Evolutionary conservation across 2,888 invertebrate species (phyloP).

Genomic region (Caenorhabditis sp.): DNA sequence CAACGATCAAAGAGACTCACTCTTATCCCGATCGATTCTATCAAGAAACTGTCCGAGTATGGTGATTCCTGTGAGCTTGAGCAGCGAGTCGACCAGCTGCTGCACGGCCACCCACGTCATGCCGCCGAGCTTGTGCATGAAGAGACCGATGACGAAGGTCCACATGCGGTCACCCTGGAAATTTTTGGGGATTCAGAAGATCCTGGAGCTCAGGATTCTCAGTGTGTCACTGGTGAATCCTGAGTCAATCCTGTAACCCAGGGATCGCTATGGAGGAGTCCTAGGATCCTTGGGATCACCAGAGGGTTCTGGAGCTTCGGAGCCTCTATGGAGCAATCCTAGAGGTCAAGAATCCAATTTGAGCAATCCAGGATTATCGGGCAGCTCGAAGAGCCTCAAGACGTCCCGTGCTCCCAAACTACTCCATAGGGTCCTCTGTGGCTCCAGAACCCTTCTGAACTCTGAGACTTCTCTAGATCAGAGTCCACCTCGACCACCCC

Average conservation of each 20-base stretch:
- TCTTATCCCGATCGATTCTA: slow-evolving; percentile 50
- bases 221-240: too few relatives aligned
- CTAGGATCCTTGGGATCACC: too few relatives aligned
- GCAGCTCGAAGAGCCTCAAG: too few relatives aligned
- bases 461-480: not conserved
- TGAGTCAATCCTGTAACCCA: too few relatives aligned
- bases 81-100: slow-evolving; percentile 69
- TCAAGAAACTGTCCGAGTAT: slow-evolving; percentile 61
- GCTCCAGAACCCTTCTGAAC: not conserved
- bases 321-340: too few relatives aligned
- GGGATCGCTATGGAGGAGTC: too few relatives aligned
- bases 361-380: too few relatives aligned
- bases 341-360: too few relatives aligned
- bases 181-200: not conserved
- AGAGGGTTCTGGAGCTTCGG: too few relatives aligned
- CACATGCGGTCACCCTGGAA: slow-evolving; percentile 76
- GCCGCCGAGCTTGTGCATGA: slow-evolving; percentile 72
- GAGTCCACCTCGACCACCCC: not conserved
- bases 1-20: slow-evolving; percentile 9
- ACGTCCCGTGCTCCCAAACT: too few relatives aligned
- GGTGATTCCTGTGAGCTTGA: slow-evolving; percentile 59
- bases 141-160: slow-evolving; percentile 73
- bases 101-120: slow-evolving; percentile 73
- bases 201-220: not conserved
- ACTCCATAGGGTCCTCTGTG: too few relatives aligned